phyloP scores from a whole-genome alignment of 1,140 invertebrate species.

The Tenebrio molitor region DNA sequence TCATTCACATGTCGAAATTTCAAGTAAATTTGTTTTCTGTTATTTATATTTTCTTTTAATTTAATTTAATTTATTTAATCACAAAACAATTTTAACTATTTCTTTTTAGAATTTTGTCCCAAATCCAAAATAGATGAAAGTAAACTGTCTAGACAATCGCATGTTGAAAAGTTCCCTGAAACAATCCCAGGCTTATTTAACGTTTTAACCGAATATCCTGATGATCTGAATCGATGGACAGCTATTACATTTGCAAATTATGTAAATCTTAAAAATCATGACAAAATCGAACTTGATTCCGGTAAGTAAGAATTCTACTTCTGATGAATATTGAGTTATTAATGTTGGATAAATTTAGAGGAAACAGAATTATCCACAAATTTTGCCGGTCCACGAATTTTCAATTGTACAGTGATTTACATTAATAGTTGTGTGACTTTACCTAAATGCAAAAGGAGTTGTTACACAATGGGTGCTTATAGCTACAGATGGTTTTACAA shows the following conservation, averaged over 20 bases:
- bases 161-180: constrained; percentile 86
- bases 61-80: too few species aligned
- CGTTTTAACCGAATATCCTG: constrained; percentile 83
- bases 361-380: too few species aligned
- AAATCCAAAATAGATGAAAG: constrained; percentile 77
- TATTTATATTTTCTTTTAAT: background rate
- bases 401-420: constrained; percentile 86
- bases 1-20: too few species aligned
- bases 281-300: background rate
- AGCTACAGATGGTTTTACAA: constrained; percentile 92
- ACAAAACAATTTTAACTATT: background rate
- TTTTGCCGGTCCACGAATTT: background rate
- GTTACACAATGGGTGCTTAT: constrained; percentile 76
- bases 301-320: too few species aligned
- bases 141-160: constrained; percentile 81
- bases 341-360: too few species aligned
- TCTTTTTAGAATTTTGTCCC: constrained; percentile 85
- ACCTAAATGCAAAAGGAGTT: constrained; percentile 84
- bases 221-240: constrained; percentile 79
- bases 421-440: constrained; percentile 89
- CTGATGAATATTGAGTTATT: too few species aligned
- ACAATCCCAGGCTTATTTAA: constrained; percentile 85
- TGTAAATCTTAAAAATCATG: background rate
- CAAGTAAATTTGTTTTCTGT: background rate
- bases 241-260: constrained; percentile 73